phyloP scores from a whole-genome alignment of 2,113 vertebrate species.

The Formicarius rufipectus region DNA sequence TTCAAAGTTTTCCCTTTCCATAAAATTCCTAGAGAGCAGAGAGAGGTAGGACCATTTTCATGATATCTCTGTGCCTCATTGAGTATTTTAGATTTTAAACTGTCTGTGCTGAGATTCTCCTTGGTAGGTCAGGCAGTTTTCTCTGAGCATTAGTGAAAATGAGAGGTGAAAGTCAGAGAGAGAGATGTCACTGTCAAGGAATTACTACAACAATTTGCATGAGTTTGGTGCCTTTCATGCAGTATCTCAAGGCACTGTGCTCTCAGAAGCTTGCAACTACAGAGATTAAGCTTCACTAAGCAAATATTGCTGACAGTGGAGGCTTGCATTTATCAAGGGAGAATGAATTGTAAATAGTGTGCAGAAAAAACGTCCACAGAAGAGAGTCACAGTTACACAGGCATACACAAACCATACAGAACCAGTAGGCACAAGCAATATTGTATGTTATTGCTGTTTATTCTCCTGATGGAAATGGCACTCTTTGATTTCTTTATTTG shows the following conservation, averaged over 20 bases:
- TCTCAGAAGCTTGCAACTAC: conserved; percentile 52
- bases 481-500: conserved; percentile 33
- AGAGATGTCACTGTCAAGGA: conserved; percentile 27
- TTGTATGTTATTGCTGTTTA: neutral
- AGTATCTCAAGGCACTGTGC: conserved; percentile 36
- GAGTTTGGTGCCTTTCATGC: conserved; percentile 37
- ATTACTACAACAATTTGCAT: conserved; percentile 37
- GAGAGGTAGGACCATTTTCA: neutral
- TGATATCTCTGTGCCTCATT: neutral
- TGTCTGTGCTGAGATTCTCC: conserved; percentile 14
- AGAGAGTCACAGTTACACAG: neutral
- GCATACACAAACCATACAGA: neutral
- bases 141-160: conserved; percentile 10
- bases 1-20: neutral
- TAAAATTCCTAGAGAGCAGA: neutral
- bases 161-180: conserved; percentile 45
- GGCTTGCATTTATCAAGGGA: conserved; percentile 42
- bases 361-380: conserved; percentile 9
- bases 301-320: conserved; percentile 49
- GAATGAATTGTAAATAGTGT: conserved; percentile 49
- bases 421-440: neutral
- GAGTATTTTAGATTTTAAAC: conserved; percentile 29
- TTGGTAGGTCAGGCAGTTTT: neutral
- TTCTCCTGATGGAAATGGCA: neutral
- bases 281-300: conserved; percentile 56